These are phyloP conservation scores for Boloria euphrosyne DNA, from an alignment of 2,888 invertebrate species.

Conservation along the genomic window DNA sequence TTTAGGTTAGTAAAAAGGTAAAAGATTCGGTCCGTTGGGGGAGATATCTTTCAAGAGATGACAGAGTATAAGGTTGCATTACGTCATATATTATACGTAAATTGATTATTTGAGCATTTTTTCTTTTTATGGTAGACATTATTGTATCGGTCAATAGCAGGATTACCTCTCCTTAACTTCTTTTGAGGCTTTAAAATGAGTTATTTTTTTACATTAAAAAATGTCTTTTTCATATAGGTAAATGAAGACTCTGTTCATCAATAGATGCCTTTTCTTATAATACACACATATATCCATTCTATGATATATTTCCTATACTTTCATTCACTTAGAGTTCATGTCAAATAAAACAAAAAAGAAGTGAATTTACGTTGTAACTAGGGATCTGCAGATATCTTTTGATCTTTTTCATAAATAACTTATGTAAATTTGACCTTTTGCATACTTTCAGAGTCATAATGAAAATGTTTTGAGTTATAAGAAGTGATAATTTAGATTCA, in stretches of 20 bases:
- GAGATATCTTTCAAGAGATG: slow-evolving; percentile 27
- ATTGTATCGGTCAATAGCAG: too few species aligned
- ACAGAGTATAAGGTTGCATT: not conserved
- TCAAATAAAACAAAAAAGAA: not conserved
- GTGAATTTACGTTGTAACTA: not conserved
- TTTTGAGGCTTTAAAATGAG: too few species aligned
- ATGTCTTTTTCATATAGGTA: too few species aligned
- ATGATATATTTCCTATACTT: not conserved
- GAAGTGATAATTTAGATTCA: slow-evolving; percentile 5
- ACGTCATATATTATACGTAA: too few species aligned
- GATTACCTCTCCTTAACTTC: too few species aligned
- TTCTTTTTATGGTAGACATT: too few species aligned
- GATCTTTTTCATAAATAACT: slow-evolving; percentile 14
- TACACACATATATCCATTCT: too few species aligned
- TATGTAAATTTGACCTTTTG: slow-evolving; percentile 13
- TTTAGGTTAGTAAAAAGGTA: slow-evolving; percentile 33
- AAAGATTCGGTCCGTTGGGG: slow-evolving; percentile 34
- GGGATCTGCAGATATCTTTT: not conserved
- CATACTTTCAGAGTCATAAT: slow-evolving; percentile 4
- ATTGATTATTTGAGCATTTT: too few species aligned
- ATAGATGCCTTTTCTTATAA: too few species aligned
- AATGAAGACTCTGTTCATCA: too few species aligned
- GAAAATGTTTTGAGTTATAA: slow-evolving; percentile 10
- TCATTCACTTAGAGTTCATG: not conserved
- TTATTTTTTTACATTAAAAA: too few species aligned